Evolutionary conservation across 2,888 invertebrate genomes (phyloP), one percentile per base, ranked within the genome.

Genomic region (Tenthredo amoena): DNA sequence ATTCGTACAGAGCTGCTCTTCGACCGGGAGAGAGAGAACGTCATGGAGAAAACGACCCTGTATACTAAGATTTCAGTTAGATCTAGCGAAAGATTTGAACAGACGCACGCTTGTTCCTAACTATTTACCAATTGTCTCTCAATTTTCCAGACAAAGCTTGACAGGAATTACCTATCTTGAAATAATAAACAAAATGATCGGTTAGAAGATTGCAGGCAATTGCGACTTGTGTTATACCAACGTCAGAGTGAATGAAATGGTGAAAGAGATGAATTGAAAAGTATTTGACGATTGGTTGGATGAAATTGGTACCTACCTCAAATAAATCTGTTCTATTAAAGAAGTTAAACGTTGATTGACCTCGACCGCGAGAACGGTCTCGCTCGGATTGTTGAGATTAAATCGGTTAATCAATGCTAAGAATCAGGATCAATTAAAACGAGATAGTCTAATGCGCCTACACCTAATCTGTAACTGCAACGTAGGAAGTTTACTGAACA

Each of bases 1-100:
- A 92, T 90, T 89, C 88, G 88, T 88, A 89, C 87, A 88, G 87
- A 87, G 88, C 87, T 87, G 87, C 87, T 87, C 89, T 89, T 31
- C 47, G 85, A 68, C 76, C 58, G 77, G 31, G 83, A 71, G 58
- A 81, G 58, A 81, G 85, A 76, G 84, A 85, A 43, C 82, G 85
- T 76, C 55, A 15, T 4, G 21, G 43, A 81, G 62, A 81, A 58
- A 26, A 62, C 50, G 62, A 81, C 62, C 62, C 77, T 40, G 47
- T 21, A 77, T 47, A n/a, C 26, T 31, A 15, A n/a, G 81, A 81
- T 47, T 83, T 83, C 43, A 47, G 83, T 83, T 83, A 71, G 47
- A 71, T 47, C 68, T 68, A 83, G 83, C 83, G 83, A 83, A 71
- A n/a, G 83, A 37, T 83, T 68, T n/a, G 50, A 83, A 47, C 83